phyloP scores from a whole-genome alignment of 2,113 vertebrate genomes.

The Nesogale talazaci region DNA sequence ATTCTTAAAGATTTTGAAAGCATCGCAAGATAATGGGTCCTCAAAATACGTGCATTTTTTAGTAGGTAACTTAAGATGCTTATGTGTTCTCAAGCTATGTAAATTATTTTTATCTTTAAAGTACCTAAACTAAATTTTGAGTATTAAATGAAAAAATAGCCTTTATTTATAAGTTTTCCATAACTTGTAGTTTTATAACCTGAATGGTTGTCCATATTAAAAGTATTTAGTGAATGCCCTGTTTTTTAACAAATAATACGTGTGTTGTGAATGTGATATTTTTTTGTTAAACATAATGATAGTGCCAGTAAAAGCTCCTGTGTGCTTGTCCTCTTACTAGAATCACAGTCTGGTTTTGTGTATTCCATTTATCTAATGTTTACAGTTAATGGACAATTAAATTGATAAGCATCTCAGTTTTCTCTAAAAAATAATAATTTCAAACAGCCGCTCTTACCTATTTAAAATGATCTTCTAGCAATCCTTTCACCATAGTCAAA shows the following conservation, averaged over 20 bases:
- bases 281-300: background rate
- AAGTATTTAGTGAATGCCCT: background rate
- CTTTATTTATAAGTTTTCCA: background rate
- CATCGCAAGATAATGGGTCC: background rate
- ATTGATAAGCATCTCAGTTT: background rate
- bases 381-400: constrained; percentile 2
- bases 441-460: background rate
- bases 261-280: background rate
- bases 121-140: background rate
- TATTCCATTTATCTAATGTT: background rate
- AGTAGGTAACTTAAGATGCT: too few species aligned
- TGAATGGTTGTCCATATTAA: background rate
- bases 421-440: constrained; percentile 29
- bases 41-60: background rate
- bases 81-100: too few species aligned
- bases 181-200: background rate
- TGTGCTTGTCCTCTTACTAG: constrained; percentile 8
- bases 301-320: background rate
- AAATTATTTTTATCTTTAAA: background rate
- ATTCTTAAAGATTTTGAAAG: background rate
- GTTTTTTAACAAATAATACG: constrained; percentile 28
- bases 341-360: background rate
- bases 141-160: background rate
- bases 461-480: background rate
- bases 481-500: background rate